These are phyloP conservation scores for Spheniscus humboldti DNA, from an alignment of 2,797 vertebrate genomes.

Conservation along the genomic window DNA sequence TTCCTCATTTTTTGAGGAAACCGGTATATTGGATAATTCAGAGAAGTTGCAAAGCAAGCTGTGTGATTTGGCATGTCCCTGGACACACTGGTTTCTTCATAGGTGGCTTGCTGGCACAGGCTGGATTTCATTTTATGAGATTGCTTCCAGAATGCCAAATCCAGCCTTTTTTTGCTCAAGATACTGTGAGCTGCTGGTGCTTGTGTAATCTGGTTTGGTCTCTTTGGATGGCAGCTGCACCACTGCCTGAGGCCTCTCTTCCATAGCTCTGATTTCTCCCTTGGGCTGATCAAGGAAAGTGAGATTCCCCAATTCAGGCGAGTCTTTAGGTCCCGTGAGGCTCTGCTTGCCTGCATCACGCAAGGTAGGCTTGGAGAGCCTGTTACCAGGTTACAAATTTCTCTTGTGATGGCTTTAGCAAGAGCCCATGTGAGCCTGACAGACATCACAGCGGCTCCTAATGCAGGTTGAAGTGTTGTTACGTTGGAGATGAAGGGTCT, in stretches of 20 bases:
- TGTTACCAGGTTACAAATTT: not conserved
- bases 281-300: not conserved
- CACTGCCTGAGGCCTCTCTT: not conserved
- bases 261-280: fast-evolving
- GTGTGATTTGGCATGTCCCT: not conserved
- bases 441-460: not conserved
- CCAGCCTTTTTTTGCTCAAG: not conserved
- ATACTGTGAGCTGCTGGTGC: not conserved
- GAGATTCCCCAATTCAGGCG: not conserved
- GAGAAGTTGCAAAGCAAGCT: not conserved
- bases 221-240: not conserved
- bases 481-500: not conserved
- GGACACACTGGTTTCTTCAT: not conserved
- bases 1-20: not conserved
- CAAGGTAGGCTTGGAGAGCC: not conserved
- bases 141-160: not conserved
- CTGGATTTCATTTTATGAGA: not conserved
- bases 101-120: not conserved
- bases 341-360: not conserved
- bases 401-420: not conserved
- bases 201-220: not conserved
- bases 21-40: not conserved
- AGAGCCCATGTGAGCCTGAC: not conserved
- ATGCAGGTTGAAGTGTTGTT: not conserved
- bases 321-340: not conserved